phyloP scores from a whole-genome alignment of 2,888 invertebrate genomes.

The Ceriagrion tenellum region DNA sequence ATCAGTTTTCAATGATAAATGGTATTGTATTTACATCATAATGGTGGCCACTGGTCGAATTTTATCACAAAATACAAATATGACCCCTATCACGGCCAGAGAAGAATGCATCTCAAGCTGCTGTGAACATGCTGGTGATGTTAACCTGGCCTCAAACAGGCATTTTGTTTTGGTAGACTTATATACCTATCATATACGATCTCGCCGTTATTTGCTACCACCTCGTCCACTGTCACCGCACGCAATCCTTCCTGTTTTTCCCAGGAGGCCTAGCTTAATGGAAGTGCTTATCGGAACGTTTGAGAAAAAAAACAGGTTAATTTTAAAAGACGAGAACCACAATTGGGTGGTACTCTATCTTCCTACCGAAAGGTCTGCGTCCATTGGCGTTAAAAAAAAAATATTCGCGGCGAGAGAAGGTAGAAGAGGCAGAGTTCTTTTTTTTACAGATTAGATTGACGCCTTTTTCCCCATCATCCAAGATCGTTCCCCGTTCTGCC shows the following conservation, averaged over 20 bases:
- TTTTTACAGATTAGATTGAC: not conserved
- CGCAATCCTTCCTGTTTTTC: not conserved
- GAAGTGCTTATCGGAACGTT: not conserved
- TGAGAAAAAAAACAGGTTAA: not conserved
- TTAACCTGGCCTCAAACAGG: no score
- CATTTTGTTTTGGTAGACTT: no score
- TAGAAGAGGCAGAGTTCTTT: not conserved
- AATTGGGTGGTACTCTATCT: not conserved
- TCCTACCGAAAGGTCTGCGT: not conserved
- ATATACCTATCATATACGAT: no score
- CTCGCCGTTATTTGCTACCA: no score
- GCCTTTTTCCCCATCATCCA: not conserved
- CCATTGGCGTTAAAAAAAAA: not conserved
- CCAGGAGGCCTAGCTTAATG: not conserved
- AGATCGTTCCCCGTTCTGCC: not conserved
- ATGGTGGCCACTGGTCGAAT: no score
- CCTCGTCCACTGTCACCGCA: not conserved
- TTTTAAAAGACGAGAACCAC: not conserved
- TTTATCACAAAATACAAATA: no score
- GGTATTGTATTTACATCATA: no score
- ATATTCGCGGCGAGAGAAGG: not conserved
- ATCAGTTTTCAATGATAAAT: no score
- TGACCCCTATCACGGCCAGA: no score
- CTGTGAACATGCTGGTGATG: no score
- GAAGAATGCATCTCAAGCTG: no score